Base-by-base conservation (phyloP, 1,140 invertebrate species). In the Zophobas atratus region DNA sequence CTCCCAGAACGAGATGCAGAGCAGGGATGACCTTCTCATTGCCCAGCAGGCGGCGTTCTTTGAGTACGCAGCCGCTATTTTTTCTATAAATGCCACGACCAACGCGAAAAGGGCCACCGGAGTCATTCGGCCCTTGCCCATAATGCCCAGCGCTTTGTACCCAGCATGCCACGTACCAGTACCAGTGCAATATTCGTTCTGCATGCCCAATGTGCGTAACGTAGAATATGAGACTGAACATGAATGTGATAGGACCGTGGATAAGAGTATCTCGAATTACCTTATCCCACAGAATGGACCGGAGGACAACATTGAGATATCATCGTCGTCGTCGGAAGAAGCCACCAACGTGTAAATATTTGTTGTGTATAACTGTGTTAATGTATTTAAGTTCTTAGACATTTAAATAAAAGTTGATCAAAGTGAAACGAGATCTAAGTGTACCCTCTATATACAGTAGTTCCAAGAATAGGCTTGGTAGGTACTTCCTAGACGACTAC, bases 11-110 rank as follows among this genome's bases (percentile, higher is more conserved):
- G 81, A 82, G 6, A 51, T 82, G 0, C 55, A 60, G 0, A 81
- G 79, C 48, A 70, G 80, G 1, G 80, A 84, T 34, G 80, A 82
- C 49, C 78, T 82, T 20, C 56, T 84, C 34, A 81, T 78, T 8
- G 81, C 79, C 8, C 82, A 84, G 56, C 81, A 84, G 75, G 82
- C 82, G 41, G 82, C 82, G 0, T 74, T 84, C 4, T 84, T 84
- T 57, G 82, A 84, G 71, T 84, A 84, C 46, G 82, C 82, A 5
- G 82, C 82, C 2, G 81, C 81, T 46, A 77, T 84, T 38, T 82
- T 84, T 74, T 80, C 82, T 34, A 84, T 84, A 79, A 83, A 83
- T 74, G 75, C 48, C 41, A 74, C 78, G 4, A 77, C 75, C 6
- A 77, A 76, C 51, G 77, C 77, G 33, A 78, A 78, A 51, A 77